These are phyloP conservation scores for Subanguina moxae DNA, from an alignment of 1,140 invertebrate genomes.

Conservation along the genomic window DNA sequence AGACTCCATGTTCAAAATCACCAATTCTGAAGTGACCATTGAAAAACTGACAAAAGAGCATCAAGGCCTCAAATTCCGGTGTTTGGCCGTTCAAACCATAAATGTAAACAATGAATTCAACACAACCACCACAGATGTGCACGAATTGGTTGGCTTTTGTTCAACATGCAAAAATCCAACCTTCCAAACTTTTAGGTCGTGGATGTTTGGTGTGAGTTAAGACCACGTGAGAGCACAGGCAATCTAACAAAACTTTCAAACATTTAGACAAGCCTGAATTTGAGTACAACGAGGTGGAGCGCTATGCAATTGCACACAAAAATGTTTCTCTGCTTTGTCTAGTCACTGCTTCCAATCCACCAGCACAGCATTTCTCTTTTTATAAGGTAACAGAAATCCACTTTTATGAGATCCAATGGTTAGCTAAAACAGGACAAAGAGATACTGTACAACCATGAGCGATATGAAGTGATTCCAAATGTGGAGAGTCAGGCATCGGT, in stretches of 20 bases:
- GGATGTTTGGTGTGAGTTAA: constrained; percentile 8
- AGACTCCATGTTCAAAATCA: constrained; percentile 6
- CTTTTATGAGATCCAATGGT: no score
- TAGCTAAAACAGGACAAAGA: constrained; percentile 9
- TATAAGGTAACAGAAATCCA: constrained; percentile 8
- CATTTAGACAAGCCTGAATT: constrained; percentile 23
- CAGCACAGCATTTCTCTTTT: constrained; percentile 29
- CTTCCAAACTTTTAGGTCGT: constrained; percentile 11
- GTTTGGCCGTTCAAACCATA: constrained; percentile 33
- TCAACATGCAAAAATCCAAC: no score
- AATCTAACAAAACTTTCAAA: neutral
- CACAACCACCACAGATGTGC: constrained; percentile 32
- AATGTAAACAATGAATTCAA: constrained; percentile 15
- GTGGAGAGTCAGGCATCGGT: constrained; percentile 12
- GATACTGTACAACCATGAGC: constrained; percentile 18
- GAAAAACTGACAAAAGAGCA: constrained; percentile 17
- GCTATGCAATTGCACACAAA: constrained; percentile 23
- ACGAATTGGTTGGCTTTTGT: constrained; percentile 8
- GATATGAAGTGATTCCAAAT: constrained; percentile 20
- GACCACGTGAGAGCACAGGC: neutral
- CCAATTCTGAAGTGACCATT: constrained; percentile 27
- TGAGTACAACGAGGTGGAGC: constrained; percentile 20
- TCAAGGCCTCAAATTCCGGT: constrained; percentile 31
- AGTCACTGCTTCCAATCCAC: constrained; percentile 39
- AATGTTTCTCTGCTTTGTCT: constrained; percentile 21